Evolutionary conservation across 2,113 vertebrate species (phyloP), one percentile per base, ranked within the genome.

Genomic region (Oenanthe melanoleuca): DNA sequence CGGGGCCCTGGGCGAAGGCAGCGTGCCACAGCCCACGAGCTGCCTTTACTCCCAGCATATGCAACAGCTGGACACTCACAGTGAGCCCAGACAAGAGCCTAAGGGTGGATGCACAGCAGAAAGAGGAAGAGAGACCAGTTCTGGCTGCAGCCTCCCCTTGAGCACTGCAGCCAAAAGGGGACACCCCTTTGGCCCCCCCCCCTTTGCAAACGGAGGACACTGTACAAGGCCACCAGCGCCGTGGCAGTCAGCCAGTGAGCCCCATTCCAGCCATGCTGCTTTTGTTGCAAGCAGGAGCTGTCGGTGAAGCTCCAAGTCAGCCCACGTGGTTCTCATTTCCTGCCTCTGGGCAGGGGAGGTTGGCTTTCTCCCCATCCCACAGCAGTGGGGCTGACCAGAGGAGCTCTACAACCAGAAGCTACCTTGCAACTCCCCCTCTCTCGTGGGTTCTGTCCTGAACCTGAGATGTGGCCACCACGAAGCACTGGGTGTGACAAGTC

Each of bases 241-340:
- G 0, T 1, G 50, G 67, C 7, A 6, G 53, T 21, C 40, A 72
- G 81, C n/a, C 82, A 45, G 72, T 0, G 8, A 92, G 60, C 42
- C 82, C 47, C 11, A 65, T 61, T 56, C 60, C 75, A 80, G 80
- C 29, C 37, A 4, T 1, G 0, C 40, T 11, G 45, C 67, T 73
- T 45, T 59, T 5, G 8, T 40, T 37, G 70, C 8, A 14, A 38
- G 57, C 10, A 4, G 2, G 14, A 82, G 57, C 16, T 86, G 86
- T 47, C 4, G 0, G 49, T 44, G 6, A 33, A 55, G 61, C 79
- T 89, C 70, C 2, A 14, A 23, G 60, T 75, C 60, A 64, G 75
- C 77, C 73, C 91, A 84, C n/a, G 53, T 88, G 91, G 56, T 57
- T 84, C 73, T 61, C 7, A 25, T 67, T 95, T 93, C 96, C 86